phyloP scores from a whole-genome alignment of 2,113 vertebrate genomes.

The Talpa occidentalis region DNA sequence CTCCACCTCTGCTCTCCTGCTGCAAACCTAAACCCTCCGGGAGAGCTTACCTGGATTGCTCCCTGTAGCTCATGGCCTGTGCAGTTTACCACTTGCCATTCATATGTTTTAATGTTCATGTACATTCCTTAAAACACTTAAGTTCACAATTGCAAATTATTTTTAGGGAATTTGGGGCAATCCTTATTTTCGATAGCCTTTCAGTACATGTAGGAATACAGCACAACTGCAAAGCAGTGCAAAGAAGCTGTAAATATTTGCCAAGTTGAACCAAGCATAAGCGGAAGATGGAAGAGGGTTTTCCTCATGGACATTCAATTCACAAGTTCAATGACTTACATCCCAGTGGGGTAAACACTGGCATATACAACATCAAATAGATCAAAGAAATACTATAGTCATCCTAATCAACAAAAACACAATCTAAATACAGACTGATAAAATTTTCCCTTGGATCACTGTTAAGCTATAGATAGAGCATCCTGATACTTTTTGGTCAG shows the following conservation, averaged over 20 bases:
- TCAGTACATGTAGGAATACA: neutral
- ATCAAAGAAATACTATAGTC: neutral
- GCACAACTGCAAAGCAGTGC: neutral
- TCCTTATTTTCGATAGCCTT: slow-evolving; percentile 41
- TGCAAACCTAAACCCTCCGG: neutral
- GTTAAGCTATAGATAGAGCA: neutral
- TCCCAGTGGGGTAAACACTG: neutral
- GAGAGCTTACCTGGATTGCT: neutral
- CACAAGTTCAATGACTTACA: neutral
- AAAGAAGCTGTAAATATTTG: neutral
- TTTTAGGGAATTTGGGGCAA: slow-evolving; percentile 32
- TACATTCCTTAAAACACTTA: slow-evolving; percentile 7
- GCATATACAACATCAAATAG: neutral
- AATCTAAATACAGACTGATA: neutral
- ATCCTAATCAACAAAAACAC: neutral
- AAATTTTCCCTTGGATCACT: neutral
- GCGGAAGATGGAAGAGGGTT: neutral
- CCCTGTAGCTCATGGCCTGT: neutral
- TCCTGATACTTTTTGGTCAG: neutral
- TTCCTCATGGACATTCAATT: neutral
- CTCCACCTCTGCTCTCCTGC: neutral
- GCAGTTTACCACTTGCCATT: neutral
- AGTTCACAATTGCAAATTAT: neutral
- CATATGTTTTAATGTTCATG: neutral
- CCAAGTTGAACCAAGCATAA: slow-evolving; percentile 6